Conservation (phyloP, 2,797 vertebrate species). For the Pelobates cultripes region DNA sequence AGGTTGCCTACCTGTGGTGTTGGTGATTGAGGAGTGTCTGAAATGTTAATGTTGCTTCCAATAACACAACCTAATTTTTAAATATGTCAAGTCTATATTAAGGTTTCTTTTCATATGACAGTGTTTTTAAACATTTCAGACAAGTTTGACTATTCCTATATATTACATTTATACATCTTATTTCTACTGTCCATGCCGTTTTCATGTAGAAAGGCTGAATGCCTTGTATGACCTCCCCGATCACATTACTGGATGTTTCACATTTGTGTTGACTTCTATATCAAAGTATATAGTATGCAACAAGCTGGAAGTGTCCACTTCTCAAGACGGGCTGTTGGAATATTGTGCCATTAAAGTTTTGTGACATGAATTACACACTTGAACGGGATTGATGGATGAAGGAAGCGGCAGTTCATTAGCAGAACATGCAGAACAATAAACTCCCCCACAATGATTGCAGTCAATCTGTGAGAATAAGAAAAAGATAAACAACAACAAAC, state of each 20-base stretch:
- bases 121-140: too few relatives aligned
- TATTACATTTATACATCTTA: too few relatives aligned
- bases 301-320: background rate
- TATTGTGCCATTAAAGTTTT: conserved; percentile 83
- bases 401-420: conserved; percentile 85
- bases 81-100: too few relatives aligned
- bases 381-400: conserved; percentile 87
- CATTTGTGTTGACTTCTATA: background rate
- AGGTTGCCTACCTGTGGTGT: too few relatives aligned
- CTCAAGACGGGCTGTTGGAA: conserved; percentile 76
- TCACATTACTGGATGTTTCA: background rate
- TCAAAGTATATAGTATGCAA: background rate
- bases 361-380: conserved; percentile 83
- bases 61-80: too few relatives aligned
- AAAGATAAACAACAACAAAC: background rate
- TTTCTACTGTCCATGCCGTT: background rate
- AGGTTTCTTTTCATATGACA: too few relatives aligned
- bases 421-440: conserved; percentile 84
- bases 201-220: background rate
- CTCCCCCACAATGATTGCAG: conserved; percentile 85
- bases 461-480: conserved; percentile 70
- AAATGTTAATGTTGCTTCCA: too few relatives aligned
- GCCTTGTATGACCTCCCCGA: too few relatives aligned
- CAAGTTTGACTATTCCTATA: too few relatives aligned
- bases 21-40: too few relatives aligned